phyloP scores from a whole-genome alignment of 2,113 vertebrate species.

The Pholis gunnellus region DNA sequence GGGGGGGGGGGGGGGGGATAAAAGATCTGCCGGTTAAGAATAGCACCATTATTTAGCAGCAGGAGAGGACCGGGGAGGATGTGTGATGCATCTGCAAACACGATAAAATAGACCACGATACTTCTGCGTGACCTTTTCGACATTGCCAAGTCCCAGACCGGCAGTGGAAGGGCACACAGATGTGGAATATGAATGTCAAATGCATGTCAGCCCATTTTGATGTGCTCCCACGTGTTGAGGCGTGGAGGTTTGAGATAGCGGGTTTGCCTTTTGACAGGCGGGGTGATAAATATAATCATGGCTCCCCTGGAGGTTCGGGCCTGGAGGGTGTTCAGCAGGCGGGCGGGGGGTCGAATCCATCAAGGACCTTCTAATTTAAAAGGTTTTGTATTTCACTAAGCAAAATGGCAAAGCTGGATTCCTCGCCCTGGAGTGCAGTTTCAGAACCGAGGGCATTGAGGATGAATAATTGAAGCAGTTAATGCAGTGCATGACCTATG shows the following conservation, averaged over 20 bases:
- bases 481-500: conserved; percentile 73
- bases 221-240: conserved; percentile 59
- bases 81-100: conserved; percentile 19
- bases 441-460: conserved; percentile 56
- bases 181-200: conserved; percentile 59
- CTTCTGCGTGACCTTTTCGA: conserved; percentile 31
- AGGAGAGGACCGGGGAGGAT: conserved; percentile 18
- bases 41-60: conserved; percentile 27
- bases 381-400: conserved; percentile 71
- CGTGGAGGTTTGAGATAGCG: conserved; percentile 32
- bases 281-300: conserved; percentile 80
- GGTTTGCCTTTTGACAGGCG: conserved; percentile 54
- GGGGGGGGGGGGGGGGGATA: neutral
- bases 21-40: conserved; percentile 16
- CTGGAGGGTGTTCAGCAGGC: conserved; percentile 50
- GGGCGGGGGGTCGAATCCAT: conserved; percentile 60
- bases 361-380: conserved; percentile 71
- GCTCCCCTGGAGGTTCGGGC: conserved; percentile 58
- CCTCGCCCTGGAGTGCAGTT: conserved; percentile 59
- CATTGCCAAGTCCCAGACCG: conserved; percentile 52
- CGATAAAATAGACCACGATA: conserved; percentile 42
- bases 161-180: conserved; percentile 45
- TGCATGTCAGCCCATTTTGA: conserved; percentile 62
- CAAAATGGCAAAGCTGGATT: conserved; percentile 64
- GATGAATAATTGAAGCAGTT: conserved; percentile 81